Percentiles rank a stretch among this genome's conserved stretches.
Conservation (phyloP, 2,888 invertebrate species). For the Epistrophe grossulariae region DNA sequence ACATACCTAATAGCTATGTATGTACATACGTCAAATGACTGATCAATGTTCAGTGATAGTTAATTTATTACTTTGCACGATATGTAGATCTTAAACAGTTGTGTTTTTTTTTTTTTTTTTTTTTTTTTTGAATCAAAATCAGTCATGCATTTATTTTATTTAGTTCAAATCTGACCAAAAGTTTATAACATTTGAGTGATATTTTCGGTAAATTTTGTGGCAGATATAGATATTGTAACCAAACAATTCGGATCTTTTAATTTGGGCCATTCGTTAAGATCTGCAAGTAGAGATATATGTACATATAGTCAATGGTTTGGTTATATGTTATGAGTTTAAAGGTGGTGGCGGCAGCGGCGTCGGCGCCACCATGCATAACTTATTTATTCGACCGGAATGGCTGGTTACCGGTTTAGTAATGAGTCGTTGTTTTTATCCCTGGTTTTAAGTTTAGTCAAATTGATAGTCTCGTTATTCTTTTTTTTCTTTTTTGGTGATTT, state of each 20-base stretch:
- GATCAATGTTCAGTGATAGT: not conserved
- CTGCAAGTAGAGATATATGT: not conserved
- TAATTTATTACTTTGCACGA: constrained; percentile 1
- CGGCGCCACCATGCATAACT: constrained; percentile 48
- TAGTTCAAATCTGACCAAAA: not conserved
- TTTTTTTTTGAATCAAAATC: not conserved
- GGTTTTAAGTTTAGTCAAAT: constrained; percentile 17
- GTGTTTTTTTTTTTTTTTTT: not conserved
- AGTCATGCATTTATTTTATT: constrained; percentile 26
- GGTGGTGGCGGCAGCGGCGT: not conserved
- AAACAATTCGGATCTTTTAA: constrained; percentile 13
- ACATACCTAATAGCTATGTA: not conserved
- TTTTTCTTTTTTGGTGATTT: not conserved
- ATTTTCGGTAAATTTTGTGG: not conserved
- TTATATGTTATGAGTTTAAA: constrained; percentile 1
- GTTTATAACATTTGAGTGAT: constrained; percentile 16
- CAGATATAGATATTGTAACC: not conserved
- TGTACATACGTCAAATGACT: not conserved
- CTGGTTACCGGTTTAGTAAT: constrained; percentile 48
- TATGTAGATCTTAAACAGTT: not conserved
- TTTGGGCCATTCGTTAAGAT: constrained; percentile 28
- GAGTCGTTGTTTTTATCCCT: constrained; percentile 5
- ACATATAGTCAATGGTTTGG: not conserved
- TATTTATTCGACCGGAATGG: constrained; percentile 52
- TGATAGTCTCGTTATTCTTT: constrained; percentile 1